These are phyloP conservation scores for Microtus montanus DNA, from an alignment of 2,113 vertebrate species.

Conservation along the genomic window DNA sequence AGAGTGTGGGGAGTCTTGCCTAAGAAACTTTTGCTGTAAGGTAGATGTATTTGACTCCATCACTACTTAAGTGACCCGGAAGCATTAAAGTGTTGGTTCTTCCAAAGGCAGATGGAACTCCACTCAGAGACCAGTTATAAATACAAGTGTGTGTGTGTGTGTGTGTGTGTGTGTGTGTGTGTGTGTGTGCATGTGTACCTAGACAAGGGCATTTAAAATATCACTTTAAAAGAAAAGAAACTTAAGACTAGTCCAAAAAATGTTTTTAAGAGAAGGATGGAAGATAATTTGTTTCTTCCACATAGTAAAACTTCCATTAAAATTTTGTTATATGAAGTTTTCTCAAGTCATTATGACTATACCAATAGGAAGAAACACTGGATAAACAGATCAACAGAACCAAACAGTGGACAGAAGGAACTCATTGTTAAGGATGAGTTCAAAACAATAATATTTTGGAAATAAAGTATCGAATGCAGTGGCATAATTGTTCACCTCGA, in stretches of 20 bases:
- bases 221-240: background rate
- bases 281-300: background rate
- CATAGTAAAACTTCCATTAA: slow-evolving; percentile 11
- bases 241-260: background rate
- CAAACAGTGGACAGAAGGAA: background rate
- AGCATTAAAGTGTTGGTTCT: background rate
- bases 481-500: background rate
- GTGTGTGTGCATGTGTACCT: background rate
- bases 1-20: background rate
- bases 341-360: slow-evolving; percentile 12
- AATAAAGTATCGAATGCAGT: background rate
- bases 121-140: background rate
- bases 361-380: background rate
- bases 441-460: background rate
- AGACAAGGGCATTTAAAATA: background rate
- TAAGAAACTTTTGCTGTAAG: background rate
- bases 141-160: background rate
- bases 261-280: background rate
- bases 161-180: background rate
- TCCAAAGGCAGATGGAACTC: background rate
- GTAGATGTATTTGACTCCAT: background rate
- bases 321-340: slow-evolving; percentile 1
- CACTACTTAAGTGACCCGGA: background rate
- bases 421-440: slow-evolving; percentile 10
- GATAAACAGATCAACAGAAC: background rate